Base-by-base conservation (phyloP, 2,113 vertebrate genomes). In the Atrichornis clamosus region DNA sequence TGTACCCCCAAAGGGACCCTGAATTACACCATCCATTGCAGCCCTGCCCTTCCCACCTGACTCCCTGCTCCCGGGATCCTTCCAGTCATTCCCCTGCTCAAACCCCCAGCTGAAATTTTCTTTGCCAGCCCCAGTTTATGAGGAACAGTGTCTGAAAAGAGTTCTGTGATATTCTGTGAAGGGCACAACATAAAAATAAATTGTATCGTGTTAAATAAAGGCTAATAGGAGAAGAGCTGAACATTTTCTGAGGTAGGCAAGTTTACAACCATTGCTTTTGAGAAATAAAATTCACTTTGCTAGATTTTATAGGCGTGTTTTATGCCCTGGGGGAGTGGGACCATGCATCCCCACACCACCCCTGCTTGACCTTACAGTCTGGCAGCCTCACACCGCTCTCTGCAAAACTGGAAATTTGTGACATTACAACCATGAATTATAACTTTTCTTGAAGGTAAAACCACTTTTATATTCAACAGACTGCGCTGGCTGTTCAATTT, bases 141-240 rank as follows among this genome's bases (percentile, higher is more conserved):
- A 94, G 33, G 26, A 90, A 32, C 47, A 46, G 20, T 0, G 1
- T 60, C 95, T 69, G 80, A 42, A 69, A 49, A 62, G 64, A 65
- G 39, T 68, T 93, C 92, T 39, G 74, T 42, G 84, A 89, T 89
- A 84, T 65, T 58, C 91, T 93, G 84, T 89, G 93, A 96, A 97
- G 96, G 96, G 93, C 96, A 76, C 69, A 64, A 56, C 70, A 95
- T 95, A 97, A 96, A 97, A 97, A 93, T 92, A 95, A 96, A 95
- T 62, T 58, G 76, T 37, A 58, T 74, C 24, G 2, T 62, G 84
- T 97, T 94, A 97, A 90, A 70, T 68, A 96, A 86, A 94, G 93
- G 72, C 96, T 77, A 78, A 94, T 35, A 73, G 92, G 74, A 96
- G 85, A 90, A 63, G 52, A 75, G 42, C 44, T 52, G 44, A 79